Evolutionary conservation across 1,140 invertebrate species (phyloP).

Genomic region (Zaprionus lachaisei): DNA sequence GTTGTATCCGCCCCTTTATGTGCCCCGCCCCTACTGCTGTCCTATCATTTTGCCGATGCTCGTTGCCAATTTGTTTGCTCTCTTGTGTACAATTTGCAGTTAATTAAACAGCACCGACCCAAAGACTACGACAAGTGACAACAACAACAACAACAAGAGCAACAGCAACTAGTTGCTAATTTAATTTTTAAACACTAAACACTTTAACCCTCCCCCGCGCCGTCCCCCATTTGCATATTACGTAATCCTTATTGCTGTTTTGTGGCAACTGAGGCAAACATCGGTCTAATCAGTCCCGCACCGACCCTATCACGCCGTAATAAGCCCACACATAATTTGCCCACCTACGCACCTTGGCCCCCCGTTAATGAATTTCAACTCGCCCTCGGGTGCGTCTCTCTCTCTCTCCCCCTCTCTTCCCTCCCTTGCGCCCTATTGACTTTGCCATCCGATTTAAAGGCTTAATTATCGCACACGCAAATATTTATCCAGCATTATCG

Average conservation of each 20-base stretch:
- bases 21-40: background rate
- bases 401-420: background rate
- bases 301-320: constrained; percentile 20
- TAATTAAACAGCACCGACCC: constrained; percentile 34
- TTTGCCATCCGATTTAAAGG: constrained; percentile 20
- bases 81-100: constrained; percentile 42
- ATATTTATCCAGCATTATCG: constrained; percentile 18
- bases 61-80: constrained; percentile 3
- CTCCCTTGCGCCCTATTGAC: background rate
- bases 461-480: constrained; percentile 21
- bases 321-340: constrained; percentile 33
- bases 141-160: background rate
- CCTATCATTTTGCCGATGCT: background rate
- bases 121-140: background rate
- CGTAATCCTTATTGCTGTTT: constrained; percentile 41
- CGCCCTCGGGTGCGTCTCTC: background rate
- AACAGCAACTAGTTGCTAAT: constrained; percentile 11
- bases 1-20: background rate
- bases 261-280: constrained; percentile 27
- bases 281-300: constrained; percentile 41
- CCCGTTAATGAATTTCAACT: constrained; percentile 3
- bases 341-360: constrained; percentile 5
- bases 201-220: background rate
- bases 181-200: constrained; percentile 36
- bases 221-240: constrained; percentile 1